Evolutionary conservation across 1,140 invertebrate species (phyloP).

Genomic region (Bombus sibiricus): DNA sequence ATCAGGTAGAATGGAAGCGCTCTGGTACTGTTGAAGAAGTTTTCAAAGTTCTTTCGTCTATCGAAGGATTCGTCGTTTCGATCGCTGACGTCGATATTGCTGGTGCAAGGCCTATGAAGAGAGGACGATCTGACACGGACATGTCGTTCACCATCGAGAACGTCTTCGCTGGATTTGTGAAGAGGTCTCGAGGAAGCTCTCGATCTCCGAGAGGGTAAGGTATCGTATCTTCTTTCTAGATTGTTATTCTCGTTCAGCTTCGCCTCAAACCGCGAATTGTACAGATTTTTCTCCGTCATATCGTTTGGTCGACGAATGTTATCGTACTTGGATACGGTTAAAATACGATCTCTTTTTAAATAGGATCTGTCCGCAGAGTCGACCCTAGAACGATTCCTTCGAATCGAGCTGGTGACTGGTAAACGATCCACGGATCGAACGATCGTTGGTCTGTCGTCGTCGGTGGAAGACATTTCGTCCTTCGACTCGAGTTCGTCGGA

Average conservation of each 20-base stretch:
- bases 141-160: conserved; percentile 69
- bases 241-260: not conserved
- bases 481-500: conserved; percentile 43
- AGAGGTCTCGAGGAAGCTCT: conserved; percentile 64
- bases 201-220: conserved; percentile 70
- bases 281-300: not conserved
- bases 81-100: conserved; percentile 63
- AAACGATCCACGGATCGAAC: conserved; percentile 32
- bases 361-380: conserved; percentile 46
- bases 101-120: conserved; percentile 61
- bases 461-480: conserved; percentile 59
- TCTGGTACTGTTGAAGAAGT: not conserved
- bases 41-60: not conserved
- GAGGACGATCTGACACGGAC: conserved; percentile 11
- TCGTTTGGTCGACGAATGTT: not conserved
- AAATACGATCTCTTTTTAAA: conserved; percentile 1
- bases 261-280: conserved; percentile 10
- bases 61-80: conserved; percentile 5
- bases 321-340: not conserved
- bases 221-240: conserved; percentile 71
- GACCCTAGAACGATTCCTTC: conserved; percentile 65
- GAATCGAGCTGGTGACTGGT: conserved; percentile 63
- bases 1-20: conserved; percentile 55
- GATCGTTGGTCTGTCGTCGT: conserved; percentile 53
- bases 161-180: conserved; percentile 76